phyloP scores from a whole-genome alignment of 2,888 invertebrate species.

The Pycnomerus fuliginosus region DNA sequence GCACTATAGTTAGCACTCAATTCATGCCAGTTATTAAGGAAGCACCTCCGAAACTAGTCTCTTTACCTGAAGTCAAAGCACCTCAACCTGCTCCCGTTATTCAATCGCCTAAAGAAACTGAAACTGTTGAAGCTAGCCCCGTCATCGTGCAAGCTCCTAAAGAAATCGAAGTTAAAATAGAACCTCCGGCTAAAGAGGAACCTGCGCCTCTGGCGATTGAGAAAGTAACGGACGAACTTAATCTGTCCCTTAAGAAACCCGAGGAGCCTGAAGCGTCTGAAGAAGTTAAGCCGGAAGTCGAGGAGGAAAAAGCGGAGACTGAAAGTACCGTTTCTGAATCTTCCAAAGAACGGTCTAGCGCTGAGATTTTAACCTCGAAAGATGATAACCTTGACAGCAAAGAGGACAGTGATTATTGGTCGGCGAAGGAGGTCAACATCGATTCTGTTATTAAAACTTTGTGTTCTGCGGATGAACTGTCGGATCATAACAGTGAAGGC shows the following conservation, averaged over 20 bases:
- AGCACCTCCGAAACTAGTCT: slow-evolving; percentile 30
- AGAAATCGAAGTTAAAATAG: slow-evolving; percentile 24
- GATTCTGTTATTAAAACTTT: slow-evolving; percentile 79
- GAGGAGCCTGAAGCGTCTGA: slow-evolving; percentile 25
- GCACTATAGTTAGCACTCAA: background rate
- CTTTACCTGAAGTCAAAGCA: slow-evolving; percentile 14
- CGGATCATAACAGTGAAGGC: slow-evolving; percentile 47
- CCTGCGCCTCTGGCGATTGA: slow-evolving; percentile 36
- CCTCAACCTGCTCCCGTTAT: slow-evolving; percentile 15
- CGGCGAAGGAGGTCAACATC: slow-evolving; percentile 75
- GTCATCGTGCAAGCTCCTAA: slow-evolving; percentile 50
- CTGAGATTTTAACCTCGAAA: slow-evolving; percentile 45
- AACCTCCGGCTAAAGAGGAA: slow-evolving; percentile 23
- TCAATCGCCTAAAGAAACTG: slow-evolving; percentile 24
- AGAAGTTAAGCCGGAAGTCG: slow-evolving; percentile 12
- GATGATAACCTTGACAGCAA: slow-evolving; percentile 58
- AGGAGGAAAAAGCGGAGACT: slow-evolving; percentile 46
- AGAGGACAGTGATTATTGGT: slow-evolving; percentile 65
- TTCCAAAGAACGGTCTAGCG: slow-evolving; percentile 46
- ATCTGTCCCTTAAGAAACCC: slow-evolving; percentile 37
- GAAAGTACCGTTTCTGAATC: slow-evolving; percentile 46
- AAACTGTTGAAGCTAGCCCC: slow-evolving; percentile 51
- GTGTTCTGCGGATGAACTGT: slow-evolving; percentile 56
- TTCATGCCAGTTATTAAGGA: slow-evolving; percentile 46
- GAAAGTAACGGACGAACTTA: slow-evolving; percentile 46